Evolutionary conservation across 2,797 vertebrate genomes (phyloP).

Genomic region (Falco concolor): DNA sequence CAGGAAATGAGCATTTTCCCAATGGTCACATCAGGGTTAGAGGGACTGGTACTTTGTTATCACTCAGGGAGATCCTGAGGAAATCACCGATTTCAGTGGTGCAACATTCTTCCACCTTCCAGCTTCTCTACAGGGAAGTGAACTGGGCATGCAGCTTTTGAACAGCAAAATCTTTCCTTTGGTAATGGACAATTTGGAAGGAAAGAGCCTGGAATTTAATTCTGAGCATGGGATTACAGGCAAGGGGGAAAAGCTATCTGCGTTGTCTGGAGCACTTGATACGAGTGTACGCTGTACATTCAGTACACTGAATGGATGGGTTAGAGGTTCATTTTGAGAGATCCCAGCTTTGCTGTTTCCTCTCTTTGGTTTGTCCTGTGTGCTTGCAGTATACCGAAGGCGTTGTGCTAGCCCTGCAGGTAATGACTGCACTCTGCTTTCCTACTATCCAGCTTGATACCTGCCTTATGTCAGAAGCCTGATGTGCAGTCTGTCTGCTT

Average conservation of each 20-base stretch:
- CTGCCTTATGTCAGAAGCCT: neutral
- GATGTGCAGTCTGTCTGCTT: neutral
- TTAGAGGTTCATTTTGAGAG: neutral
- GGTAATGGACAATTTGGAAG: neutral
- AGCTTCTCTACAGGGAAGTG: neutral
- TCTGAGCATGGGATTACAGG: neutral
- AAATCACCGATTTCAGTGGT: neutral
- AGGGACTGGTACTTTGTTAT: neutral
- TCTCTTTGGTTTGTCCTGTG: neutral
- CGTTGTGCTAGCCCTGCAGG: neutral
- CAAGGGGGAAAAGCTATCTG: neutral
- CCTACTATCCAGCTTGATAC: neutral
- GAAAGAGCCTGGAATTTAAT: neutral
- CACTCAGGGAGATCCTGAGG: neutral
- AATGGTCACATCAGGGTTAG: neutral
- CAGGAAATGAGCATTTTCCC: neutral
- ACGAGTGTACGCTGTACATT: no score
- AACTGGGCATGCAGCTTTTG: neutral
- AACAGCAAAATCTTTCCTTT: neutral
- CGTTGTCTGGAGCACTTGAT: neutral
- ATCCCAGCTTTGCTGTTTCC: neutral
- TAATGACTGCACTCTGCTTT: neutral
- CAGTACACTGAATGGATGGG: neutral
- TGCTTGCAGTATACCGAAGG: neutral
- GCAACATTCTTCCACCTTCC: neutral